These are phyloP conservation scores for Planococcus citri DNA, from an alignment of 1,140 invertebrate species.

Conservation along the genomic window DNA sequence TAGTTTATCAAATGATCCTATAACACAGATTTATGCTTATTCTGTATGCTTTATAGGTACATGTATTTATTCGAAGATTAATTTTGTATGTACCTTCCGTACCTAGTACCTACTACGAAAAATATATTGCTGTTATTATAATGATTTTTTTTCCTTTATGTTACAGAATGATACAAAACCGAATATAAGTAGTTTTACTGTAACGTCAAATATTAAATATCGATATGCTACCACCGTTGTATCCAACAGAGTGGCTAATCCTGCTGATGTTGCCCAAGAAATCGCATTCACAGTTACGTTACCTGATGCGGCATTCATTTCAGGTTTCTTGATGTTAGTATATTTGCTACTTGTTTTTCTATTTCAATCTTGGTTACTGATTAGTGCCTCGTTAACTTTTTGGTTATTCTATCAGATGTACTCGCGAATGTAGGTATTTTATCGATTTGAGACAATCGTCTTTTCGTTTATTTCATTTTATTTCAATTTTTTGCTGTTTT, in stretches of 20 bases:
- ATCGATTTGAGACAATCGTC: no score
- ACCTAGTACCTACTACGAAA: no score
- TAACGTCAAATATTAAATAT: conserved; percentile 42
- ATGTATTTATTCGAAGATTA: no score
- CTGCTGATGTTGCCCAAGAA: conserved; percentile 42
- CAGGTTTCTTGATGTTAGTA: conserved; percentile 46
- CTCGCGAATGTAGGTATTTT: no score
- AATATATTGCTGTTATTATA: not conserved
- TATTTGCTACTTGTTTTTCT: not conserved
- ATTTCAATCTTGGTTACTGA: not conserved
- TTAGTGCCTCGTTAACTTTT: no score
- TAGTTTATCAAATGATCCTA: not conserved
- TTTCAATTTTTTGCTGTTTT: no score
- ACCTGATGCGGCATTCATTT: conserved; percentile 51
- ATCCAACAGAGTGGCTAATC: conserved; percentile 44
- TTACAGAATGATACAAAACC: conserved; percentile 18
- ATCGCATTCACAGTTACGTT: conserved; percentile 45
- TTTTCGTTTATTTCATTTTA: no score
- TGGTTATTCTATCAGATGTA: no score
- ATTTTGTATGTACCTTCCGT: no score
- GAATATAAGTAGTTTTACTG: conserved; percentile 39
- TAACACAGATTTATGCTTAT: no score
- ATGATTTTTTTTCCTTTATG: not conserved
- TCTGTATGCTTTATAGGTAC: no score
- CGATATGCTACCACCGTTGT: conserved; percentile 47